Base-by-base conservation (phyloP, 2,797 vertebrate species). In the Urophycis tenuis region DNA sequence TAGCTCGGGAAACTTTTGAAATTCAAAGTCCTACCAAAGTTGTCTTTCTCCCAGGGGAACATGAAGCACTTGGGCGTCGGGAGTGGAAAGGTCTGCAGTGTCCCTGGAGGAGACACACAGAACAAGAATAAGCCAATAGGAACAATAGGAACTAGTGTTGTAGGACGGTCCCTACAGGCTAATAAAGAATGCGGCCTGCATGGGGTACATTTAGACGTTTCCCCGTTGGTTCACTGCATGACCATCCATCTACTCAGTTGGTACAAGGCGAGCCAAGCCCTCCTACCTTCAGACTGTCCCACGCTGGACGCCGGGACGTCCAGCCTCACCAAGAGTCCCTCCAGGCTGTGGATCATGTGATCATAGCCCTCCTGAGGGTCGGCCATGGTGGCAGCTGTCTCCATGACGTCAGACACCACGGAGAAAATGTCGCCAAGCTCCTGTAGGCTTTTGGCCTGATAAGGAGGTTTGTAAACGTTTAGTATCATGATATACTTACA, bases 41-140 rank as follows among this genome's bases (percentile, higher is more conserved):
- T 98, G 87, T 99, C 97, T 79, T 95, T 95, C 80, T 95, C 96
- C 97, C 97, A 99, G 87, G 91, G 94, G 83, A 96, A 97, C 76
- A 94, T 92, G 86, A 95, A 92, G 83, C 95, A 98, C 83, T 96
- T 96, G 77, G 96, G 94, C 0, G 94, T 91, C 0, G 96, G 97
- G 78, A 99, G 80, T 11, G 92, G 93, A 9, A 99, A 92, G 9
- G 94, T 95, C 77, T 94, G 94, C 1, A 98, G 91, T 85, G 90
- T 94, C 77, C 87, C 84, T 79, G 85, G 78, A 67, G 14, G 60
- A 29, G 60, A 30, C n/a, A 29, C n/a, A 29, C n/a, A 12, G 25
- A 29, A 29, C 53, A 75, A 35, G 14, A 1, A 74, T 19, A 2
- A 17, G 29, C 60, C 60, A 67, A 67, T 29, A 29, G 25, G n/a